These are phyloP conservation scores for Pipistrellus pipistrellus DNA, from an alignment of 2,797 vertebrate species.

Conservation along the genomic window DNA sequence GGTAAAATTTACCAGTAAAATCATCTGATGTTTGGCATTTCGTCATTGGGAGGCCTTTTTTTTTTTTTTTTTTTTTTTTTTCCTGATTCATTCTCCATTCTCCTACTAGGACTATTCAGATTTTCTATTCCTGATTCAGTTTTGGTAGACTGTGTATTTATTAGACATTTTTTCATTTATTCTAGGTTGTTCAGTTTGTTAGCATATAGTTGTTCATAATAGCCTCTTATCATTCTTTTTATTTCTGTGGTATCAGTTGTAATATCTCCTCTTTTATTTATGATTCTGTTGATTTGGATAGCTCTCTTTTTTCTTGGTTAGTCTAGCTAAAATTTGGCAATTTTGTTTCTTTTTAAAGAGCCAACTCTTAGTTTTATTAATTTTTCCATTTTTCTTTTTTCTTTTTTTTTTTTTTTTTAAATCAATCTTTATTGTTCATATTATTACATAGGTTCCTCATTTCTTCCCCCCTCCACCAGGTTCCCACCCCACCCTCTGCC, in stretches of 20 bases:
- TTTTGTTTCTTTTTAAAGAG: not conserved
- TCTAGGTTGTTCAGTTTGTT: not conserved
- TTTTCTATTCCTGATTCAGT: not conserved
- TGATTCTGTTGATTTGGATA: not conserved
- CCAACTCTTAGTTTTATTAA: not conserved
- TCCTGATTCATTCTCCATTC: not conserved
- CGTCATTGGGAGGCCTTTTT: not conserved
- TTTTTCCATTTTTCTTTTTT: not conserved
- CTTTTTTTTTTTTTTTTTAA: no score
- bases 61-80: not conserved
- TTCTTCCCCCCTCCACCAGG: no score
- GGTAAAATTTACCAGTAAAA: not conserved
- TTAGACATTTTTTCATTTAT: not conserved
- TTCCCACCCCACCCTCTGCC: no score
- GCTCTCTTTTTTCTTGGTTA: not conserved
- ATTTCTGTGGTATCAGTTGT: not conserved
- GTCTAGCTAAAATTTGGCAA: not conserved
- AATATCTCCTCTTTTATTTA: not conserved
- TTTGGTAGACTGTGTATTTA: not conserved
- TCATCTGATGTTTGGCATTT: not conserved
- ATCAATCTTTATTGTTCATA: no score
- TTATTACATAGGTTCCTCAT: no score
- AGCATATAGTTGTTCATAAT: not conserved
- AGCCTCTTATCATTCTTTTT: not conserved
- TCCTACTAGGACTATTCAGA: not conserved